phyloP scores from a whole-genome alignment of 2,888 invertebrate genomes.

The Teleiodes luculella region DNA sequence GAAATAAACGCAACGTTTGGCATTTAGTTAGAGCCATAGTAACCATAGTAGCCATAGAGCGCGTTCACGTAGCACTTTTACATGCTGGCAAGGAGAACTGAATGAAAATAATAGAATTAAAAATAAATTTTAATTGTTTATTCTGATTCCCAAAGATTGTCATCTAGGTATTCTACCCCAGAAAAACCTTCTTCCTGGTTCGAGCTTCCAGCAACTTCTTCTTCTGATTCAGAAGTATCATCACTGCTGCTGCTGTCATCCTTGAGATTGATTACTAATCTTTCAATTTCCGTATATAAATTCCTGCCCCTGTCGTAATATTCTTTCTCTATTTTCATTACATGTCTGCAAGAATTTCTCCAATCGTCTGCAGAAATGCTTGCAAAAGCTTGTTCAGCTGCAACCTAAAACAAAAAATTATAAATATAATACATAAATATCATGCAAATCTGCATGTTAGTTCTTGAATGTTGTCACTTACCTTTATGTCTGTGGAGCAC shows the following conservation, averaged over 20 bases:
- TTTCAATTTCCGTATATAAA: background rate
- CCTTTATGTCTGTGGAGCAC: background rate
- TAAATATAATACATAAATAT: too few species aligned
- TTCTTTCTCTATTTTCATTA: conserved; percentile 5
- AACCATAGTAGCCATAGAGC: too few species aligned
- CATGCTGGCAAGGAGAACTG: too few species aligned
- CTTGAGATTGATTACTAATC: background rate
- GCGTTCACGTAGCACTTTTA: too few species aligned
- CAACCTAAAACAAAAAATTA: too few species aligned
- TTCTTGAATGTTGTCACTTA: too few species aligned
- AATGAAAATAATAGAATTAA: too few species aligned
- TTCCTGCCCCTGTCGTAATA: background rate
- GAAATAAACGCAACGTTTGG: too few species aligned
- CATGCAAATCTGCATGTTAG: too few species aligned
- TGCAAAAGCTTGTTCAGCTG: conserved; percentile 1
- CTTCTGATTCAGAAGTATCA: conserved; percentile 1
- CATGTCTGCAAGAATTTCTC: conserved; percentile 2
- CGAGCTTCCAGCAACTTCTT: background rate
- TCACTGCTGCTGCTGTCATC: conserved; percentile 6
- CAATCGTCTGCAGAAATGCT: conserved; percentile 2
- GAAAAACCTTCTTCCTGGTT: background rate
- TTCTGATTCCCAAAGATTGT: background rate
- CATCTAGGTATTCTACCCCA: background rate
- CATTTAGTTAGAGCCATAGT: too few species aligned
- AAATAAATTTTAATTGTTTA: too few species aligned